Percentiles rank a stretch among this genome's conserved stretches.
These are phyloP conservation scores for Simalia tracyae DNA, from an alignment of 2,797 vertebrate species.

Conservation along the genomic window DNA sequence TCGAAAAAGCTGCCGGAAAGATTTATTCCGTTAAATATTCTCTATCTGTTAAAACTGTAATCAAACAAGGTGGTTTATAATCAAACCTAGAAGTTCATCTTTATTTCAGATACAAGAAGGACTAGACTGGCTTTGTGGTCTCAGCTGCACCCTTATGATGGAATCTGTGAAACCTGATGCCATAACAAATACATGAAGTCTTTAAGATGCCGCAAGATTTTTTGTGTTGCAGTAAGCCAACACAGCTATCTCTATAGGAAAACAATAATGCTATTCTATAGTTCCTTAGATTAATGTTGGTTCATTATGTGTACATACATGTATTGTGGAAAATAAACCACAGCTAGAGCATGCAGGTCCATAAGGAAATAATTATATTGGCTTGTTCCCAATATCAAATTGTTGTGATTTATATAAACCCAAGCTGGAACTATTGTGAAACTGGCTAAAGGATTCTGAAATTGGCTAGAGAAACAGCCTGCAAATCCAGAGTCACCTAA, in stretches of 20 bases:
- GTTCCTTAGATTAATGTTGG: too few species aligned
- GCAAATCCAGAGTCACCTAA: too few species aligned
- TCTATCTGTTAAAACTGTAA: neutral
- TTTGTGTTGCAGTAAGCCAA: neutral
- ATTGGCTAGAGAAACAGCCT: too few species aligned
- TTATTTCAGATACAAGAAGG: neutral
- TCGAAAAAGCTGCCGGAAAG: neutral
- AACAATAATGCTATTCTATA: too few species aligned
- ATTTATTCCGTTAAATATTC: conserved; percentile 22
- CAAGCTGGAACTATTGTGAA: too few species aligned
- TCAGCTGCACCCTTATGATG: neutral
- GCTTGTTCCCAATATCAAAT: neutral
- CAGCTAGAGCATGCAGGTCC: neutral
- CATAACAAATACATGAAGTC: neutral
- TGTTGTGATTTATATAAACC: neutral
- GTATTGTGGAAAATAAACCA: neutral
- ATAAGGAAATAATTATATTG: neutral
- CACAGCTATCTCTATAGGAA: too few species aligned
- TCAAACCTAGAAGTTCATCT: neutral
- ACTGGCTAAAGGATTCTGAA: too few species aligned
- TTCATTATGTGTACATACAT: neutral
- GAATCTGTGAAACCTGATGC: too few species aligned
- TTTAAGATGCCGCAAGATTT: neutral
- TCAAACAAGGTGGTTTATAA: neutral
- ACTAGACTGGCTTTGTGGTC: neutral